A percentile compares a stretch with the other conserved stretches of the same genome.
Evolutionary conservation across 2,797 vertebrate species (phyloP).

Genomic region (Acrossocheilus wenchowensis): DNA sequence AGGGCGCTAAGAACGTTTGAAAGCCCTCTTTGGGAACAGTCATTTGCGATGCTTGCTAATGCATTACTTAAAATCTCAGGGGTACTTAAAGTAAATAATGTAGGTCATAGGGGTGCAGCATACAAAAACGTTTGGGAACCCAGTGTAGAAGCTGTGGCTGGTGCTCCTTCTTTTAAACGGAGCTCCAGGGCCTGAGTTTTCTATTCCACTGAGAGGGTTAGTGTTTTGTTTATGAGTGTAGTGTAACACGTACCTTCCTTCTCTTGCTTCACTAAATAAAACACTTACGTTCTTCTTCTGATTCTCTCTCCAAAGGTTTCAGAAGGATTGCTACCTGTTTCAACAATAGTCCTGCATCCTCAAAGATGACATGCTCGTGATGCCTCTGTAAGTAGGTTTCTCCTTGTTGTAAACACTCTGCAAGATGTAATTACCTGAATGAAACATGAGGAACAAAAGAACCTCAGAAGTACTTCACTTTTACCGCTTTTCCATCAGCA

Average conservation of each 20-base stretch:
- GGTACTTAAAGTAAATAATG: slow-evolving; percentile 32
- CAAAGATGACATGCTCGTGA: slow-evolving; percentile 80
- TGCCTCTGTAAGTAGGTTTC: slow-evolving; percentile 80
- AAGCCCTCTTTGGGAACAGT: background rate
- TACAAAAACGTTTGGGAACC: background rate
- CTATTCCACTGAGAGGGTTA: slow-evolving; percentile 71
- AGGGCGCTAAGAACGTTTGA: background rate
- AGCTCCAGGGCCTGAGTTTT: slow-evolving; percentile 64
- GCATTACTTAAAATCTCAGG: slow-evolving; percentile 14
- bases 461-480: background rate
- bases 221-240: slow-evolving; percentile 74
- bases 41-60: background rate
- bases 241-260: slow-evolving; percentile 64
- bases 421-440: background rate
- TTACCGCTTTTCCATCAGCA: background rate
- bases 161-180: slow-evolving; percentile 56
- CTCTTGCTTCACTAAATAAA: slow-evolving; percentile 64
- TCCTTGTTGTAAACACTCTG: slow-evolving; percentile 24
- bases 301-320: slow-evolving; percentile 69
- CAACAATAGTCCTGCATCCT: slow-evolving; percentile 64
- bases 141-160: background rate
- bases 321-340: slow-evolving; percentile 73
- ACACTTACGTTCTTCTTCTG: slow-evolving; percentile 40
- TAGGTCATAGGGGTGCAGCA: slow-evolving; percentile 10
- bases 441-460: background rate